Evolutionary conservation across 2,113 vertebrate species (phyloP), one percentile per base, ranked within the genome.

Genomic region (Psittacara wagleri): DNA sequence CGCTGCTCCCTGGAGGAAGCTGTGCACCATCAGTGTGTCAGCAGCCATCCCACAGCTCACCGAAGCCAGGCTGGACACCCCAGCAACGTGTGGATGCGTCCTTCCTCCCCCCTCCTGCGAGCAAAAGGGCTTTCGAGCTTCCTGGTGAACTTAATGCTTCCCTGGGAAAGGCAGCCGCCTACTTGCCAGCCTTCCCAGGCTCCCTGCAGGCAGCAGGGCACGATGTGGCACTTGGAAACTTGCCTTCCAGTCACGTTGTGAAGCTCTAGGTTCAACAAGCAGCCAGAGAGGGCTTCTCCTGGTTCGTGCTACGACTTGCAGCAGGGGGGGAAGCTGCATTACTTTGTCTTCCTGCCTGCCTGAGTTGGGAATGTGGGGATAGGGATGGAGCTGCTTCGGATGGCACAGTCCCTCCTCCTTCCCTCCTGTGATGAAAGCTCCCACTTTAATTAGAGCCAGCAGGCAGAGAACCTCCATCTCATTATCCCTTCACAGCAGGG

Each of bases 361-460:
- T 13, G 68, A 10, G 77, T 62, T 31, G 62, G 77, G 86, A 52
- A 28, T 0, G 1, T 14, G 57, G 77, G 72, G 78, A 39, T 19
- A 23, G 67, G 43, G 19, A 25, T 39, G 68, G 82, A 69, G 51
- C 55, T 4, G 1, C 70, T 11, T 39, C 0, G 9, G 76, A 49
- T 68, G 70, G 51, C 57, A 48, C 33, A 1, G 49, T 64, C 80
- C 31, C 69, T 79, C 83, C 90, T 89, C 22, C 69, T 29, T 11
- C 25, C 64, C 67, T 64, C 76, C 49, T 2, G 0, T 20, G 75
- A 49, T 51, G 89, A 91, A 41, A 5, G 94, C 66, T 93, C 84
- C 86, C 78, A 39, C 54, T 94, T 94, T 96, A 94, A 94, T 94
- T 73, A 84, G 80, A 92, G 73, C 80, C 90, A 83, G 48, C 72